Evolutionary conservation across 2,113 vertebrate genomes (phyloP), one percentile per base, ranked within the genome.

Genomic region (Dromiciops gliroides): DNA sequence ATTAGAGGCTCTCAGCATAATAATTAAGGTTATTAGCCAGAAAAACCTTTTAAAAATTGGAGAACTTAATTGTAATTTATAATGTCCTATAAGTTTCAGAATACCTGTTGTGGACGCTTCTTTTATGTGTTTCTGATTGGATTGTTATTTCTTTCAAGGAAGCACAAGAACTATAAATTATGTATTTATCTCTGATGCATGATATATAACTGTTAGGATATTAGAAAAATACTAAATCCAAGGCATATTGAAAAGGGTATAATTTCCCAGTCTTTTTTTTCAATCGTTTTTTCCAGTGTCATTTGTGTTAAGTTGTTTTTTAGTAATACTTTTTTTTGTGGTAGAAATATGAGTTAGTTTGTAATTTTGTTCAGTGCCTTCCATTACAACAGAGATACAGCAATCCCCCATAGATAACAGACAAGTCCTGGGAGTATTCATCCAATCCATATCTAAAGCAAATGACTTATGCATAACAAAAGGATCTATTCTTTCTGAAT

Each of bases 11-110:
- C 37, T 24, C 10, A 67, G 25, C 10, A 23, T 50, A 50, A 75
- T 75, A 93, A 95, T 90, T 89, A 91, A 96, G 56, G 91, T 51
- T 89, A 23, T 94, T 91, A 88, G 89, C 24, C 48, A 91, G 50
- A 89, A 93, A 95, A 28, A 56, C 52, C 75, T 94, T 89, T 91
- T 89, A 60, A 75, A 56, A 94, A 90, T 51, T 91, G 92, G 75
- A 91, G 26, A 90, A 89, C n/a, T 93, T 96, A 95, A 52, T 94
- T 94, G 92, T 94, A 94, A 75, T 94, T 97, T 95, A 11, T 91
- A 95, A 90, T 60, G 48, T 48, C 3, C 28, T 93, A 7, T 47
- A 93, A 94, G 6, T 89, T 91, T 96, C 75, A 90, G 11, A 95
- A 83, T 90, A 89, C 24, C 1, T 92, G 1, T 51, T 89, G 50